Evolutionary conservation across 2,113 vertebrate species (phyloP).

Genomic region (Bos indicus): DNA sequence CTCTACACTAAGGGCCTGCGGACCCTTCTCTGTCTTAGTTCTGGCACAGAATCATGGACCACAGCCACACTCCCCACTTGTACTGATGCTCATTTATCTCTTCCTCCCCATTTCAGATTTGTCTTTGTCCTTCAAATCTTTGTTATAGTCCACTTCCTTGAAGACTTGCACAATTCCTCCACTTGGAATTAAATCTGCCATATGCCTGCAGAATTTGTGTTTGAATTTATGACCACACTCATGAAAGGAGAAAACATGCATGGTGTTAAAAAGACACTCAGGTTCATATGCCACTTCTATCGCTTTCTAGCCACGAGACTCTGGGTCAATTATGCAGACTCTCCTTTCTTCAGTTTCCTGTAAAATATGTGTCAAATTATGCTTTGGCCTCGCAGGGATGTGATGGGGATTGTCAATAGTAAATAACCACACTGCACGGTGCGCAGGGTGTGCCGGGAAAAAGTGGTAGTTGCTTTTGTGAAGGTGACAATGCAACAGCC

Average conservation of each 20-base stretch:
- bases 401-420: rapidly evolving
- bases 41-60: background rate
- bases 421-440: rapidly evolving
- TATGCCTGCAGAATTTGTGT: background rate
- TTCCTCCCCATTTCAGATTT: background rate
- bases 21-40: background rate
- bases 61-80: background rate
- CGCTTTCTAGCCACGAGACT: background rate
- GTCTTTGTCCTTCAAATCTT: slow-evolving; percentile 7
- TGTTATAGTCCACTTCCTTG: background rate
- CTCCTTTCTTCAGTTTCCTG: background rate
- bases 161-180: background rate
- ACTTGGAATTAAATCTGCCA: background rate
- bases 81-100: background rate
- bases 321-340: background rate
- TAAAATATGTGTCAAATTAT: background rate
- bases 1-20: rapidly evolving
- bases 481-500: background rate
- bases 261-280: background rate
- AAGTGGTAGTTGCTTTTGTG: background rate
- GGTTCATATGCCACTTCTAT: background rate
- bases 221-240: background rate
- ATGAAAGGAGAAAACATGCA: background rate
- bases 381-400: background rate
- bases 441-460: background rate